phyloP scores from a whole-genome alignment of 1,140 invertebrate species.

The Heliconius hermathena region DNA sequence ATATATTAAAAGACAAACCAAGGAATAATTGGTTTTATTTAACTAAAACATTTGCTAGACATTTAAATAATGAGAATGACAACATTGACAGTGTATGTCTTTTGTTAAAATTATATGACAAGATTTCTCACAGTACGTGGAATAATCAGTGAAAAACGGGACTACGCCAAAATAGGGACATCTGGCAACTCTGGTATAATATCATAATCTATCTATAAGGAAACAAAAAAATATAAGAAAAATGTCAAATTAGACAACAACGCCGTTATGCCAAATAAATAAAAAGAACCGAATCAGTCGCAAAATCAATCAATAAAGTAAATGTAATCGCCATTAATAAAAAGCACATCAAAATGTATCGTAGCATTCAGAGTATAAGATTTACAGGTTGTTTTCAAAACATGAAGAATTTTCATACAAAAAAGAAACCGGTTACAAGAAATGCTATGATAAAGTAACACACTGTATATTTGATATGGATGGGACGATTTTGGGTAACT shows the following conservation, averaged over 20 bases:
- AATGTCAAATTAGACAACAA: not conserved
- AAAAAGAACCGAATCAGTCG: not conserved
- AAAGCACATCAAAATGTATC: slow-evolving; percentile 13
- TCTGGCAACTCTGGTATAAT: too few species aligned
- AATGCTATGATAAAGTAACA: slow-evolving; percentile 44
- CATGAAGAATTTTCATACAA: slow-evolving; percentile 22
- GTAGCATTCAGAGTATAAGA: slow-evolving; percentile 14
- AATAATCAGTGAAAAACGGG: too few species aligned
- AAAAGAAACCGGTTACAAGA: slow-evolving; percentile 3
- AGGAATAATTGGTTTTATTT: too few species aligned
- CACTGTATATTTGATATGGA: slow-evolving; percentile 68
- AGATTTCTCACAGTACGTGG: too few species aligned
- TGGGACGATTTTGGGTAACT: slow-evolving; percentile 55
- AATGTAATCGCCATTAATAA: not conserved
- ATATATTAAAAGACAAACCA: too few species aligned
- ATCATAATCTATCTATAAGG: not conserved
- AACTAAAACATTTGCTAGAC: too few species aligned
- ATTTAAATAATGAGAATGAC: too few species aligned
- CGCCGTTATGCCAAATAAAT: not conserved
- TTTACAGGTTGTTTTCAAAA: slow-evolving; percentile 1
- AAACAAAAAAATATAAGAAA: not conserved
- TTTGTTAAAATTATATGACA: too few species aligned
- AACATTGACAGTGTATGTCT: too few species aligned
- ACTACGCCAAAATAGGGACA: too few species aligned
- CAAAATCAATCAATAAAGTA: not conserved